These are phyloP conservation scores for Nothocercus julius DNA, from an alignment of 2,113 vertebrate genomes.

Conservation along the genomic window DNA sequence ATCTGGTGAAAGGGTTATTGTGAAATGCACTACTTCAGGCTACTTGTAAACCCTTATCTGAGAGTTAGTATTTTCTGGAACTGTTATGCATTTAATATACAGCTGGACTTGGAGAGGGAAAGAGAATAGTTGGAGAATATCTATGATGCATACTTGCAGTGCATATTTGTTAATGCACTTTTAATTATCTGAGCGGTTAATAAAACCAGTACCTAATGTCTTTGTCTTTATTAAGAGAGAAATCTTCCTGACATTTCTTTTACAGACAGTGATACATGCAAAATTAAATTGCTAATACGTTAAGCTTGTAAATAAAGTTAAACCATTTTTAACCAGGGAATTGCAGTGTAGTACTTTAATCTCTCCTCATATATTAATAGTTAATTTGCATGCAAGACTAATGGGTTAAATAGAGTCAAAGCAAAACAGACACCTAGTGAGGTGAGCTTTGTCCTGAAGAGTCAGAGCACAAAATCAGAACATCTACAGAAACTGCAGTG, in stretches of 20 bases:
- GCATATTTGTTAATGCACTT: constrained; percentile 28
- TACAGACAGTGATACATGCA: background rate
- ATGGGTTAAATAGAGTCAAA: background rate
- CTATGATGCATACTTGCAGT: background rate
- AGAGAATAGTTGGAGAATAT: background rate
- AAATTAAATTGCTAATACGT: background rate
- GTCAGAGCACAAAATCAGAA: background rate
- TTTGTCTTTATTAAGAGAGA: constrained; percentile 33
- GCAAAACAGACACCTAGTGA: background rate
- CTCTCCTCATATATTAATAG: background rate
- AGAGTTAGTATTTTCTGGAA: background rate
- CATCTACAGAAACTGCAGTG: background rate
- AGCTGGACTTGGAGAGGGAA: background rate
- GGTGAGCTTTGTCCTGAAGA: background rate
- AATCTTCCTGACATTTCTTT: background rate
- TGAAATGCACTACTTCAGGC: background rate
- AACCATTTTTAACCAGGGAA: background rate
- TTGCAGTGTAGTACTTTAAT: background rate
- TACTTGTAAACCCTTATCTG: background rate
- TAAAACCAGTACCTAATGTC: constrained; percentile 11
- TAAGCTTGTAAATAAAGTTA: constrained; percentile 9
- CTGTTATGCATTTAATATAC: background rate
- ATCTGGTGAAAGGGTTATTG: background rate
- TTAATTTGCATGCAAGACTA: background rate
- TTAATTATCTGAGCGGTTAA: constrained; percentile 48